Evolutionary conservation across 2,113 vertebrate genomes (phyloP).

Genomic region (Phainopepla nitens): DNA sequence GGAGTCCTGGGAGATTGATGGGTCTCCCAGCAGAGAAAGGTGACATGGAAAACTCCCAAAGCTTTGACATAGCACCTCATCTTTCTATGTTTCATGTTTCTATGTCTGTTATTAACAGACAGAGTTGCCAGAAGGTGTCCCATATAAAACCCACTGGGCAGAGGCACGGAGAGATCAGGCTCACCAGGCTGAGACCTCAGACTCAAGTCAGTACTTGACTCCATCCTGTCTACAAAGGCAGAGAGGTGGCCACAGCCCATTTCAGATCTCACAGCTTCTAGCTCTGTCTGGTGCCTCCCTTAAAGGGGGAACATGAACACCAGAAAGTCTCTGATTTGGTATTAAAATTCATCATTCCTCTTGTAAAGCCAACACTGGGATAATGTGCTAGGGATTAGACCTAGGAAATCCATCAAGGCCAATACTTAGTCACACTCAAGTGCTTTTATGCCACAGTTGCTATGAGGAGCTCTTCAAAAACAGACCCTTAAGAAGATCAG

Average conservation of each 20-base stretch:
- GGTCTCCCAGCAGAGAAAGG: neutral
- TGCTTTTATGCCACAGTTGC: constrained; percentile 25
- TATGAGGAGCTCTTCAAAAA: neutral
- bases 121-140: neutral
- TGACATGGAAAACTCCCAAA: neutral
- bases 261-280: neutral
- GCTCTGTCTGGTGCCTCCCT: neutral
- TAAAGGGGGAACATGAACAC: neutral
- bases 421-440: constrained; percentile 23
- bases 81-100: neutral
- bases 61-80: neutral
- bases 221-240: neutral
- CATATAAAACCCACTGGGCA: neutral
- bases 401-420: constrained; percentile 41
- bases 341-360: constrained; percentile 14
- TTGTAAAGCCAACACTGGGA: neutral
- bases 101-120: neutral
- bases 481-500: neutral
- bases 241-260: neutral
- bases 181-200: neutral
- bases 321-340: neutral
- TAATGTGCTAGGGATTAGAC: neutral
- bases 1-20: neutral
- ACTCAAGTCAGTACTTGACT: neutral
- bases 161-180: neutral